Percentiles rank a stretch among this genome's conserved stretches.
Evolutionary conservation across 2,888 invertebrate genomes (phyloP).

Genomic region (Anodontia alba): DNA sequence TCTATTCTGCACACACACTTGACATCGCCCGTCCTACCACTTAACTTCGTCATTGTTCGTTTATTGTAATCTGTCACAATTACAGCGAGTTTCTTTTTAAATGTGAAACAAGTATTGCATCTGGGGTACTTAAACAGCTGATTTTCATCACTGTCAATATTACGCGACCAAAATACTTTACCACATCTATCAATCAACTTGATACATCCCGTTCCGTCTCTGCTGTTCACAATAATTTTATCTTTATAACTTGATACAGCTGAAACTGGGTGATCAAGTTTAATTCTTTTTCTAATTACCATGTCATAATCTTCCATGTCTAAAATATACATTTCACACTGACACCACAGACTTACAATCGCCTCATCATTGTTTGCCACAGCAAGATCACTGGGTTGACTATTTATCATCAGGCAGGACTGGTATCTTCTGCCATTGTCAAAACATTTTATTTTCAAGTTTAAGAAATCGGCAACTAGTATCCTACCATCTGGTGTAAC

Average conservation of each 20-base stretch:
- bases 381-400: not conserved
- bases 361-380: not conserved
- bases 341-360: not conserved
- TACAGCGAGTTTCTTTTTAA: not conserved
- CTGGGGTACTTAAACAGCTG: slow-evolving; percentile 1
- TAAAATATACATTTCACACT: not conserved
- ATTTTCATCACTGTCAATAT: not conserved
- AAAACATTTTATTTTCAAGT: slow-evolving; percentile 4
- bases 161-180: not conserved
- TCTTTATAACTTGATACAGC: not conserved
- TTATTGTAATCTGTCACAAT: slow-evolving; percentile 3
- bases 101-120: not conserved
- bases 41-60: not conserved
- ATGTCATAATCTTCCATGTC: not conserved
- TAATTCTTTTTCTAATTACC: not conserved
- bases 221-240: not conserved
- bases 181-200: not conserved
- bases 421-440: not conserved
- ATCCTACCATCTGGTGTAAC: not conserved
- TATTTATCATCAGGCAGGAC: not conserved
- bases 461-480: not conserved
- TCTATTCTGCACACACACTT: not conserved
- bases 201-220: not conserved
- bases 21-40: not conserved
- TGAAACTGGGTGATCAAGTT: not conserved